Base-by-base conservation (phyloP, 2,888 invertebrate genomes). In the Trissolcus japonicus region DNA sequence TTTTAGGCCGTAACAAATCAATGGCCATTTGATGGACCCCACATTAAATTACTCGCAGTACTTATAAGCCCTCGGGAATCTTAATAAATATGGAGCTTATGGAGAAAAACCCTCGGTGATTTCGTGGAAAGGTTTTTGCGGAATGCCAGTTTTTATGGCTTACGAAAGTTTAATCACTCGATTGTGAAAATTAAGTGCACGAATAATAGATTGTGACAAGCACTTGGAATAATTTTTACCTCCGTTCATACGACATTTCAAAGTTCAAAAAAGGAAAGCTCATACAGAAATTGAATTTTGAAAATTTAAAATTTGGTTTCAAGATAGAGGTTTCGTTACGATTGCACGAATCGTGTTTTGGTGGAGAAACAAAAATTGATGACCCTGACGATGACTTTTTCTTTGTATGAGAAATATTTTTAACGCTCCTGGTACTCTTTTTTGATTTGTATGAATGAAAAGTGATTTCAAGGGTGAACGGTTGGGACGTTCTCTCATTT, bases 1-100 rank as follows among this genome's bases (percentile, higher is more conserved):
- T 82, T 84, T 82, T 81, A 80, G 83, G 79, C 81, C 81, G 80
- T 81, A 81, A 82, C 81, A 83, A 85, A 85, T 85, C 84, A 83
- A 84, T 84, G 82, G 81, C 79, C 81, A 83, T 84, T 84, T 81
- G 82, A 84, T 81, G 83, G 46, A 77, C 80, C 79, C 54, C 72
- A 74, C 82, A 80, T 83, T 81, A 81, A 84, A 84, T 84, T 83
- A 83, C 80, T 79, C 62, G 17, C 55, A 14, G 14, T 41, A 14
- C 61, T 60, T 56, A 40, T 48, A 56, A 56, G 55, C n/a, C 9
- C 43, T 35, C 16, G 46, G 46, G 46, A 46, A 46, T 46, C 46
- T 46, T 46, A 46, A 46, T 35, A 63, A 62, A 62, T 62, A 53
- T 35, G 19, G 40, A 40, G 40, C 41, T 35, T 41, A 17, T 17